A percentile compares a stretch with the other conserved stretches of the same genome.
Conservation (phyloP, 2,888 invertebrate species). For the Poecilus cupreus region DNA sequence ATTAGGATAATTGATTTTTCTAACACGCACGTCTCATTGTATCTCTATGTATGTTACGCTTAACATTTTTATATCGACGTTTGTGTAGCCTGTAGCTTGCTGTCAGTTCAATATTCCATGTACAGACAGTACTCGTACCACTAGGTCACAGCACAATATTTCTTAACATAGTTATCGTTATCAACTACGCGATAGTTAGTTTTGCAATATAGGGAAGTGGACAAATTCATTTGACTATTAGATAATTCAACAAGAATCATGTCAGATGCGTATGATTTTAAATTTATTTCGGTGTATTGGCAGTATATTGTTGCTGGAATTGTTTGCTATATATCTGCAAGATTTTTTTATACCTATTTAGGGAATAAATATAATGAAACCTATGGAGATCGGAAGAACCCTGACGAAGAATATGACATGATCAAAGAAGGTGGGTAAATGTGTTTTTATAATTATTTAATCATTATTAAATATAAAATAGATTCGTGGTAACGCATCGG, state of each 20-base stretch:
- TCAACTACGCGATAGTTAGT: background rate
- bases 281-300: conserved; percentile 71
- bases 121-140: conserved; percentile 5
- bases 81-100: background rate
- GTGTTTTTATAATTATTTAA: background rate
- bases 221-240: background rate
- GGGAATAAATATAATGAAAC: conserved; percentile 52
- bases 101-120: conserved; percentile 8
- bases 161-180: background rate
- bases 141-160: conserved; percentile 2
- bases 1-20: conserved; percentile 35
- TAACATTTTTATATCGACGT: conserved; percentile 23
- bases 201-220: background rate
- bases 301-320: conserved; percentile 68
- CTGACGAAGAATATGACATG: background rate
- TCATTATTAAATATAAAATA: too few relatives aligned
- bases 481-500: too few relatives aligned
- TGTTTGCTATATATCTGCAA: conserved; percentile 66
- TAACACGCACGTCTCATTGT: conserved; percentile 22
- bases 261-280: background rate
- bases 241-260: background rate
- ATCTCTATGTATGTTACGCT: background rate
- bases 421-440: background rate
- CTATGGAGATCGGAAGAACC: conserved; percentile 19
- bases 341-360: conserved; percentile 63